Evolutionary conservation across 2,113 vertebrate genomes (phyloP), one percentile per base, ranked within the genome.

Genomic region (Corynorhinus townsendii): DNA sequence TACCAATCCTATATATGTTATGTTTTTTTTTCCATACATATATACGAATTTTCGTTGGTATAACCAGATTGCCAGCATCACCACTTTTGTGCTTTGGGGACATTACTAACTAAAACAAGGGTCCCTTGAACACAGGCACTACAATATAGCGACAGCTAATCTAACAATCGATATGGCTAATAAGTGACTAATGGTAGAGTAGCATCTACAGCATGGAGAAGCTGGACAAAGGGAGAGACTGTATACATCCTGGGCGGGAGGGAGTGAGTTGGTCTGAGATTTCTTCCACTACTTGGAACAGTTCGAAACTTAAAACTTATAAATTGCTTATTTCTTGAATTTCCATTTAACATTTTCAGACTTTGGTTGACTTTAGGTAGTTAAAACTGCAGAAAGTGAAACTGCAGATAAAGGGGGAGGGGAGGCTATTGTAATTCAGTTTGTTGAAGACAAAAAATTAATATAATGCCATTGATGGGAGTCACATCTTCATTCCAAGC

Each of bases 401-500:
- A 64, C 56, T 83, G 56, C 1, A 12, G 56, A 22, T 64, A 64
- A 83, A 12, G 17, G 16, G 16, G 11, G 12, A 16, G 7, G 8
- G 59, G 28, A 40, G 17, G 1, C 38, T 40, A 64, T 16, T 45
- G 28, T 80, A 38, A 82, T 75, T 90, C n/a, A 83, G 73, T 89
- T 89, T 86, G 73, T 52, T 79, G 69, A 82, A 68, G 79, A 84
- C 26, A 89, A 66, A 47, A 90, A 52, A 90, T 83, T 38, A 90
- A 54, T 76, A 69, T 59, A 33, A 30, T 79, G 30, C n/a, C 69
- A 47, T 52, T 77, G 52, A 14, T 56, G 47, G 20, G 17, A 59
- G 77, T 87, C 40, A 20, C 66, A 79, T 89, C 72, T 89, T 82
- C 7, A 86, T 91, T 89, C 81, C 69, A 83, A 95, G 54, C 62